phyloP scores from a whole-genome alignment of 2,888 invertebrate genomes.

The Automeris io region DNA sequence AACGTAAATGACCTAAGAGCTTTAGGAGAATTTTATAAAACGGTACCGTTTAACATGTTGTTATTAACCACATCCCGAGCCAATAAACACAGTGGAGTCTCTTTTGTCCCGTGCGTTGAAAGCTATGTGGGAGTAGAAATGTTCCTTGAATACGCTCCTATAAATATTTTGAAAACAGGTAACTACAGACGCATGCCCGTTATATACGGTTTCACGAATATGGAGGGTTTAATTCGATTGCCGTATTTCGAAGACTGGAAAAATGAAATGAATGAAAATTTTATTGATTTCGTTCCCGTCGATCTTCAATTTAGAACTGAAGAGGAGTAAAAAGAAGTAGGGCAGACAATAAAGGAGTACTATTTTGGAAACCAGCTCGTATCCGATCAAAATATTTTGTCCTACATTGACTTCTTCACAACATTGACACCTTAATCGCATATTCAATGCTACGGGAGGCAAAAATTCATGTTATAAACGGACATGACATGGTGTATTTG shows the following conservation, averaged over 20 bases:
- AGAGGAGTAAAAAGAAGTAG: conserved; percentile 16
- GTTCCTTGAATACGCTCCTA: conserved; percentile 35
- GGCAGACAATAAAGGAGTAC: conserved; percentile 20
- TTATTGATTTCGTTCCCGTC: conserved; percentile 26
- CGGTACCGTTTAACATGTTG: conserved; percentile 23
- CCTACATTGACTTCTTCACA: conserved; percentile 20
- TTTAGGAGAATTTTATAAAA: conserved; percentile 39
- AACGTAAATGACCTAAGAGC: conserved; percentile 29
- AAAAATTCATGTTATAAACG: conserved; percentile 19
- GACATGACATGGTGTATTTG: conserved; percentile 6
- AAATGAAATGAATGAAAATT: conserved; percentile 25
- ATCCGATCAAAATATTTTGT: conserved; percentile 11
- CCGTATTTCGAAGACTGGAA: conserved; percentile 22
- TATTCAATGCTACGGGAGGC: conserved; percentile 20
- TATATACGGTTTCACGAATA: conserved; percentile 36
- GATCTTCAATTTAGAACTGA: conserved; percentile 19
- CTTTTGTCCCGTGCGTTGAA: conserved; percentile 26
- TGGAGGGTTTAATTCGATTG: conserved; percentile 31
- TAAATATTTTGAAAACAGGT: conserved; percentile 32
- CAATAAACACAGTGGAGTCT: not conserved
- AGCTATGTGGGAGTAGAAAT: conserved; percentile 17
- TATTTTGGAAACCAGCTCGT: conserved; percentile 26
- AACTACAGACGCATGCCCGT: conserved; percentile 34
- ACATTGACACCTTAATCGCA: conserved; percentile 42
- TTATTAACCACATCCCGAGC: not conserved